Evolutionary conservation across 2,113 vertebrate genomes (phyloP).

Genomic region (Python bivittatus): DNA sequence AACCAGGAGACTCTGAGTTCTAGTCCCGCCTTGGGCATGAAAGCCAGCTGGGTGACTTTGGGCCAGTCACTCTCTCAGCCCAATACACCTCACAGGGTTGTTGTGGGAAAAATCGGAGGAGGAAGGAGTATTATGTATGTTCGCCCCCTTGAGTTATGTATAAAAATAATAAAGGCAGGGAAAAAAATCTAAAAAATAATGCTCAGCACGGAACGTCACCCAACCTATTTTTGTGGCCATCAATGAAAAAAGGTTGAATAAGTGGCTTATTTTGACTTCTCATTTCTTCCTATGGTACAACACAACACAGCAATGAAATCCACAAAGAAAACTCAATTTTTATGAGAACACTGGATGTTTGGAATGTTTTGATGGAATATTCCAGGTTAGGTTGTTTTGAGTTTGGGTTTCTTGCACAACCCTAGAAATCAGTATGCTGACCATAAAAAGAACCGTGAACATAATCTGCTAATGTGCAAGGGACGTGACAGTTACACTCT

Average conservation of each 20-base stretch:
- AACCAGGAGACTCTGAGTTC: no score
- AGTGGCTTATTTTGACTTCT: not conserved
- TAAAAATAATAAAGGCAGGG: no score
- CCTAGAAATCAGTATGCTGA: not conserved
- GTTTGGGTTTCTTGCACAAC: not conserved
- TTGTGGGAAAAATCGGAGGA: no score
- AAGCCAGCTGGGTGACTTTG: no score
- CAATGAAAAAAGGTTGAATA: not conserved
- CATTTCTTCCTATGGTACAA: not conserved
- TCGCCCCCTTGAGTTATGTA: no score
- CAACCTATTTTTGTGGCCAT: not conserved
- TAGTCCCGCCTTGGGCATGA: no score
- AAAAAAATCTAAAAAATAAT: no score
- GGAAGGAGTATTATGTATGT: no score
- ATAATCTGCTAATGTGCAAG: not conserved
- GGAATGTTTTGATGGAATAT: not conserved
- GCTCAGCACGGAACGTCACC: not conserved
- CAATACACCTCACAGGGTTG: no score
- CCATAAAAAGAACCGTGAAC: not conserved
- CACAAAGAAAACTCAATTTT: not conserved
- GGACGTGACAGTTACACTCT: not conserved
- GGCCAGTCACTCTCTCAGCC: no score
- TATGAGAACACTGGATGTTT: not conserved
- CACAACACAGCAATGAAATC: no score
- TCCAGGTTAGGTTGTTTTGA: not conserved